Percentiles rank a stretch among this genome's conserved stretches.
Evolutionary conservation across 2,797 vertebrate genomes (phyloP).

Genomic region (Aeoliscus strigatus): DNA sequence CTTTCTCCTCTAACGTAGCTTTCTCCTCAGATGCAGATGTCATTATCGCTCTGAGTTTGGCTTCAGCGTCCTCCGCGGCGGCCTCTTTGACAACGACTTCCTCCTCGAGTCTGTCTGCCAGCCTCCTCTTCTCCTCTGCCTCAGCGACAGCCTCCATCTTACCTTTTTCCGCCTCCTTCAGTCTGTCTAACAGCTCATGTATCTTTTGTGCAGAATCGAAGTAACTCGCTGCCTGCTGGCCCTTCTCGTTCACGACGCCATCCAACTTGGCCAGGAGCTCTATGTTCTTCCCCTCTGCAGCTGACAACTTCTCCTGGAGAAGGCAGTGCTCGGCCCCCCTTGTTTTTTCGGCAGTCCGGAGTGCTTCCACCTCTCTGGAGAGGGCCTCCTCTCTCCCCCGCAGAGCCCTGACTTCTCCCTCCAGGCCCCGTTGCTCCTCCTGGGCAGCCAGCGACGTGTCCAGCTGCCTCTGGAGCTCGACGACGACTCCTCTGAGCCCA

Average conservation of each 20-base stretch:
- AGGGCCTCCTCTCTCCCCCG: slow-evolving; percentile 59
- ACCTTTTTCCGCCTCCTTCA: slow-evolving; percentile 77
- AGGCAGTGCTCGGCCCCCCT: slow-evolving; percentile 58
- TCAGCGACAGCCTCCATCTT: slow-evolving; percentile 71
- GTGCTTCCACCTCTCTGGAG: slow-evolving; percentile 71
- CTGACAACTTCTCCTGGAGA: slow-evolving; percentile 67
- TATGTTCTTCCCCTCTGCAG: slow-evolving; percentile 72
- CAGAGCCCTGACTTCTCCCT: slow-evolving; percentile 57
- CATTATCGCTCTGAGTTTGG: slow-evolving; percentile 55
- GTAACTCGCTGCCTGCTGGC: slow-evolving; percentile 64
- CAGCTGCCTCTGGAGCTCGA: slow-evolving; percentile 82
- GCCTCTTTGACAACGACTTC: slow-evolving; percentile 76
- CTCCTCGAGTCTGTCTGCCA: slow-evolving; percentile 69
- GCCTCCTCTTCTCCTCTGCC: slow-evolving; percentile 60
- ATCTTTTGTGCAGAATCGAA: slow-evolving; percentile 77
- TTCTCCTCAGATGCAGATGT: slow-evolving; percentile 64
- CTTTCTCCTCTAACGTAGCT: slow-evolving; percentile 54
- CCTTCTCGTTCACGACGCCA: slow-evolving; percentile 67
- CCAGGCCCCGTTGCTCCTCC: slow-evolving; percentile 69
- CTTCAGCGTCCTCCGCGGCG: slow-evolving; percentile 63
- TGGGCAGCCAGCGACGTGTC: slow-evolving; percentile 75
- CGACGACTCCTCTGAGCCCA: slow-evolving; percentile 73
- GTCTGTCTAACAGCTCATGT: slow-evolving; percentile 74
- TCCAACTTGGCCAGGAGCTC: slow-evolving; percentile 73
- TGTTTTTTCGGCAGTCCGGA: slow-evolving; percentile 52